Base-by-base conservation (phyloP, 2,113 vertebrate genomes). In the Megaleporinus macrocephalus region DNA sequence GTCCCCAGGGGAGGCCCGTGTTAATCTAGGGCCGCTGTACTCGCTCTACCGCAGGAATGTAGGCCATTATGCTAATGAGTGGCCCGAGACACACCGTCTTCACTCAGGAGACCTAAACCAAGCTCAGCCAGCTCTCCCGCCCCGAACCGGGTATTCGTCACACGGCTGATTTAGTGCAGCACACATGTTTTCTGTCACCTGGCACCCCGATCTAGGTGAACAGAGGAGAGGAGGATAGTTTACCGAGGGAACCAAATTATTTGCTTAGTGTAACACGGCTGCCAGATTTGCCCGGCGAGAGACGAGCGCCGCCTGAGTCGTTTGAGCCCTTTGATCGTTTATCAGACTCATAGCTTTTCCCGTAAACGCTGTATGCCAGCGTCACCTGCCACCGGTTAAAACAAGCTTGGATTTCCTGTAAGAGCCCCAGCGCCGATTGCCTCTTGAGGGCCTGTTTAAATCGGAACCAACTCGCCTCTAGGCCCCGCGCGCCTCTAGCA, bases 331-430 rank as follows among this genome's bases (percentile, higher is more conserved):
- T 78, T 66, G 76, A 84, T 84, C 59, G 59, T 81, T 81, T 73
- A 85, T 76, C 72, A 76, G 63, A 65, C 66, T 63, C 3, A 26
- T 2, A 5, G 72, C 73, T 76, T 76, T 57, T 55, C 36, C 41
- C 33, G 68, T 70, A 61, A 62, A 68, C 41, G 49, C 63, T 62
- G 69, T 26, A 44, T 30, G 41, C 80, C 3, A 26, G 66, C 44
- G 71, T 70, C 72, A 66, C 61, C 72, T 76, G 65, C 72, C 47
- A 71, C 82, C 72, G 77, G 78, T 86, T 83, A 72, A 83, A 79
- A 79, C 33, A 62, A 86, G 72, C 76, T 83, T 78, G 82, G 27
- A 83, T 83, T 79, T 86, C 81, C 77, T 80, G 80, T 83, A 79
- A 79, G 72, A 80, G 78, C 78, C 59, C 55, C 55, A 44, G 69